Evolutionary conservation across 2,113 vertebrate genomes (phyloP).

Genomic region (Polyodon spathula): DNA sequence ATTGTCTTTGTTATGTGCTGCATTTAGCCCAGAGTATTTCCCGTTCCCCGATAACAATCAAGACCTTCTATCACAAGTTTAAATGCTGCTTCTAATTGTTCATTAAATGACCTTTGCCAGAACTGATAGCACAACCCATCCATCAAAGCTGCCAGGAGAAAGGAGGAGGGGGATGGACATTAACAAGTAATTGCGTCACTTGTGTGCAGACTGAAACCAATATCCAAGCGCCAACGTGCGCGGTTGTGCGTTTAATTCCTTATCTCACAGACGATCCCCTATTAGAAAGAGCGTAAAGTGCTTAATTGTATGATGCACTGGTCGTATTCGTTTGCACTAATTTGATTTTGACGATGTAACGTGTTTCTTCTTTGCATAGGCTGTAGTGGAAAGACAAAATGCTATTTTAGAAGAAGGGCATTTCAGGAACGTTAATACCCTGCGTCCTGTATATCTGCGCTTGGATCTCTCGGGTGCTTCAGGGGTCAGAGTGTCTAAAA

Average conservation of each 20-base stretch:
- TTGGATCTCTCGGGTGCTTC: constrained; percentile 3
- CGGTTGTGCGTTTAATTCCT: background rate
- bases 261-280: too few species aligned
- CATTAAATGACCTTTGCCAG: constrained; percentile 7
- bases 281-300: too few species aligned
- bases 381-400: background rate
- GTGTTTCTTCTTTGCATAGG: background rate
- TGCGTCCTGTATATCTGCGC: constrained; percentile 11
- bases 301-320: too few species aligned
- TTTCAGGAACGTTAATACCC: constrained; percentile 7
- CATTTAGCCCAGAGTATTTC: background rate
- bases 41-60: constrained; percentile 1
- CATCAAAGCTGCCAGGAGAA: constrained; percentile 6
- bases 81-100: constrained; percentile 9
- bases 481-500: constrained; percentile 8
- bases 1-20: background rate
- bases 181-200: background rate
- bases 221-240: background rate
- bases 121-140: constrained; percentile 7
- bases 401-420: background rate
- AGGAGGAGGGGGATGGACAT: background rate
- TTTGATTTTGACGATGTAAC: background rate
- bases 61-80: constrained; percentile 1
- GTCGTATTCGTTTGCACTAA: background rate
- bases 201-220: background rate